Base-by-base conservation (phyloP, 2,113 vertebrate genomes). In the Hippocampus mohnikei region DNA sequence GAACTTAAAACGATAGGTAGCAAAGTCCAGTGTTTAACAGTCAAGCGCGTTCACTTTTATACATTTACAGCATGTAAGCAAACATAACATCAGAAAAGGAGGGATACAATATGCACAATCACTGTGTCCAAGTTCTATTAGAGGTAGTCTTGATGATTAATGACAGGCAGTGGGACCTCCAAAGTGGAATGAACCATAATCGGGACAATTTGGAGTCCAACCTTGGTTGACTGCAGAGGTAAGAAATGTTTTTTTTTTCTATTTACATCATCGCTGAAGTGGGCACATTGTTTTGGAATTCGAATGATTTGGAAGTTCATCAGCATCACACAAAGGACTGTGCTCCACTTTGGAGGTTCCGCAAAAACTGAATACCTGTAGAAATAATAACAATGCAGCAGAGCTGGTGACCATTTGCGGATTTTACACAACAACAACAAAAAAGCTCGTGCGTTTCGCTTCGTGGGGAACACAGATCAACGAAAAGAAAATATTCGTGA, bases 111-210 rank as follows among this genome's bases (percentile, higher is more conserved):
- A 72, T 62, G 64, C 37, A 70, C 40, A 68, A 46, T 75, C 69
- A 68, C 33, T 63, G 15, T 75, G 46, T 75, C 55, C 50, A 70
- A 46, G 25, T 78, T 41, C 2, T 67, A 10, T 73, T 40, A 80
- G 86, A 85, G 83, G 87, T 86, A 83, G 81, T 80, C 67, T 76
- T 55, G 59, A 70, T 72, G 3, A 68, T 63, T 2, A 70, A 69
- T 58, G 44, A 74, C 44, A 67, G 23, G 64, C 37, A n/a, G 20
- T 41, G 37, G 61, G 23, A 41, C 18, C 27, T 60, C 27, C 58
- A 16, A 60, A 8, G 16, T 33, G 58, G 21, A 11, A 53, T 18
- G 5, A 20, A 5, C 18, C 20, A 16, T 20, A 50, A 50, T 16
- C 18, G 13, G 56, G 29, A 29, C 25, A 59, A 59, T 29, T 59